Evolutionary conservation across 1,140 invertebrate species (phyloP), one percentile per base, ranked within the genome.

Genomic region (Coelopa frigida): DNA sequence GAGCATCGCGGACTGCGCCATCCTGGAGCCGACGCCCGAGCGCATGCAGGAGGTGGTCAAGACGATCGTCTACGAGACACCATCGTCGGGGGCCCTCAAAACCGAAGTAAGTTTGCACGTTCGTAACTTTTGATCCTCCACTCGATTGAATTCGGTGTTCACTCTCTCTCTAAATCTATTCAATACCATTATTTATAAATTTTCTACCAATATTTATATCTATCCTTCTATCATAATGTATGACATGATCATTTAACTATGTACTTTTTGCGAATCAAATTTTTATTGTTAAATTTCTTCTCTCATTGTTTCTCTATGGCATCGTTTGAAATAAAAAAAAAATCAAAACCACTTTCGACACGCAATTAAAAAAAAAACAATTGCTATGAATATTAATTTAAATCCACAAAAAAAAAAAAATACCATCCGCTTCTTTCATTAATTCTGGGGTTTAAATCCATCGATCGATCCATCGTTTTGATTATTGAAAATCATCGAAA

Each of bases 1-100:
- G 59, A 84, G 83, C 61, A 80, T 83, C 48, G 85, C 85, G 5
- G 84, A 87, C 64, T 79, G 87, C 51, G 77, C 83, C 40, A 80
- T 88, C 6, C 75, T 83, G 44, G 82, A 85, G 52, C 78, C 81
- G 27, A 77, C 76, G n/a, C 79, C 80, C 1, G 79, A 82, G 49
- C 75, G 78, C 5, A 77, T 81, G 76, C 71, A 79, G 15, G 80
- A 81, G 58, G 74, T 79, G n/a, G 78, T 81, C 21, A 81, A 80
- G 62, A 81, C 78, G 12, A 74, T 81, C 24, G 71, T 80, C 5
- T 81, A 78, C 50, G 78, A 81, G 75, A 75, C 54, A 18, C 50
- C 54, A 12, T 56, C 43, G 47, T n/a, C n/a, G n/a, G n/a, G n/a
- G n/a, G 59, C 61, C 48, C 60, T 62, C 37, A 67, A 64, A 67